phyloP scores from a whole-genome alignment of 1,140 invertebrate species.

The Drosophila asahinai region DNA sequence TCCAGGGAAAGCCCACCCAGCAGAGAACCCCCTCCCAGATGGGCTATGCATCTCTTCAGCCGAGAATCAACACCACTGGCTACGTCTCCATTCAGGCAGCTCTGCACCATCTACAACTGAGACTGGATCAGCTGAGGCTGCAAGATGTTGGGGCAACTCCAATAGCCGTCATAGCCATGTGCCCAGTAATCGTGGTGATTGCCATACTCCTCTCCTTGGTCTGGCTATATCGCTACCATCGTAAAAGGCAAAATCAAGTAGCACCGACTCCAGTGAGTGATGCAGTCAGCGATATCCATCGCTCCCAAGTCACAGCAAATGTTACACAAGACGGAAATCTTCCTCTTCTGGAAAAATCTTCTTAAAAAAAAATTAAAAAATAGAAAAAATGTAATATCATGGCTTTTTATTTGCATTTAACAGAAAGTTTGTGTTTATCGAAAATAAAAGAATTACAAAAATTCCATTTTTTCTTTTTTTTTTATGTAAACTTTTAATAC shows the following conservation, averaged over 20 bases:
- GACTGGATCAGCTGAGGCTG: conserved; percentile 5
- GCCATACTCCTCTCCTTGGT: not conserved
- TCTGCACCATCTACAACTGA: not conserved
- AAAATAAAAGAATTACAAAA: not conserved
- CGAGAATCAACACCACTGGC: not conserved
- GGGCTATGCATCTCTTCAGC: conserved; percentile 6
- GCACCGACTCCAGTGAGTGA: not conserved
- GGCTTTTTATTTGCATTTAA: not conserved
- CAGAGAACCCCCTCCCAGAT: not conserved
- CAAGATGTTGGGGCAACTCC: not conserved
- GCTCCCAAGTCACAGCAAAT: too few relatives aligned
- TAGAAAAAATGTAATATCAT: not conserved
- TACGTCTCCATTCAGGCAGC: not conserved
- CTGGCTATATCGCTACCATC: conserved; percentile 21
- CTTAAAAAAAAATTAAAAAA: too few relatives aligned
- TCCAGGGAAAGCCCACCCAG: conserved; percentile 1
- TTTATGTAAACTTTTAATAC: not conserved
- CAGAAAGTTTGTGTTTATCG: not conserved
- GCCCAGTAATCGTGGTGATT: conserved; percentile 4
- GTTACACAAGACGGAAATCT: not conserved
- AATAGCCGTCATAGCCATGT: conserved; percentile 7
- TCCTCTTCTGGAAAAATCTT: conserved; percentile 21
- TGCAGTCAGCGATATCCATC: not conserved
- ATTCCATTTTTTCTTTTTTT: not conserved
- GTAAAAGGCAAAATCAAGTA: not conserved